Conservation (phyloP, 2,797 vertebrate species). For the Gymnoscopelus braueri region DNA sequence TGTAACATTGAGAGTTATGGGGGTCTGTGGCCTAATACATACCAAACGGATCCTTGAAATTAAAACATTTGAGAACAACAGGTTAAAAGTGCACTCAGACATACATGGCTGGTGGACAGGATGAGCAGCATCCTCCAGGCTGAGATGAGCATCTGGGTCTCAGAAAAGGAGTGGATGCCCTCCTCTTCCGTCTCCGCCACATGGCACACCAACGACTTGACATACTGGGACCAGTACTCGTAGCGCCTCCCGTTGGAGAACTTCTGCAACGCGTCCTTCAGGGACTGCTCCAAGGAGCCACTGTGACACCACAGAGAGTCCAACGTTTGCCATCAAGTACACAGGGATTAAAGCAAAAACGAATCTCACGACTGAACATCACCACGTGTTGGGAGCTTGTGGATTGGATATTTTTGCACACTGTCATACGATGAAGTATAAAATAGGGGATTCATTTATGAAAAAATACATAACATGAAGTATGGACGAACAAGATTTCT, state of each 20-base stretch:
- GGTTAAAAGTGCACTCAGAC: constrained; percentile 13
- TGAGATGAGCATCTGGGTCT: constrained; percentile 94
- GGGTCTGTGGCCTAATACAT: no score
- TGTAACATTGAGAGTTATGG: no score
- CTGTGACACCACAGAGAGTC: constrained; percentile 64
- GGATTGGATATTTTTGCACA: no score
- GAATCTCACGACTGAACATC: no score
- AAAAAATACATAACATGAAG: no score
- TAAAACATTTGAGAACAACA: no score
- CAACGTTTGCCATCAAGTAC: not conserved
- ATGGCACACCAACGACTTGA: constrained; percentile 88
- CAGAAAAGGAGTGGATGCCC: constrained; percentile 82
- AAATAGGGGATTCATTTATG: no score
- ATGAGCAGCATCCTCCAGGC: constrained; percentile 96
- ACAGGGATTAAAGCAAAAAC: not conserved
- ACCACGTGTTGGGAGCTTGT: no score
- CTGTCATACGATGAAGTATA: no score
- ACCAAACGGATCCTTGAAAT: no score
- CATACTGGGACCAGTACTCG: constrained; percentile 95
- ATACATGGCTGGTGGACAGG: constrained; percentile 86
- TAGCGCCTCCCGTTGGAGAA: constrained; percentile 90
- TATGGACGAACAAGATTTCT: no score
- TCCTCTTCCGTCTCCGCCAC: constrained; percentile 87
- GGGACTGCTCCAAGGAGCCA: constrained; percentile 91
- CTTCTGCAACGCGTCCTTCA: constrained; percentile 90